Base-by-base conservation (phyloP, 1,140 invertebrate genomes). In the Drosophila obscura region DNA sequence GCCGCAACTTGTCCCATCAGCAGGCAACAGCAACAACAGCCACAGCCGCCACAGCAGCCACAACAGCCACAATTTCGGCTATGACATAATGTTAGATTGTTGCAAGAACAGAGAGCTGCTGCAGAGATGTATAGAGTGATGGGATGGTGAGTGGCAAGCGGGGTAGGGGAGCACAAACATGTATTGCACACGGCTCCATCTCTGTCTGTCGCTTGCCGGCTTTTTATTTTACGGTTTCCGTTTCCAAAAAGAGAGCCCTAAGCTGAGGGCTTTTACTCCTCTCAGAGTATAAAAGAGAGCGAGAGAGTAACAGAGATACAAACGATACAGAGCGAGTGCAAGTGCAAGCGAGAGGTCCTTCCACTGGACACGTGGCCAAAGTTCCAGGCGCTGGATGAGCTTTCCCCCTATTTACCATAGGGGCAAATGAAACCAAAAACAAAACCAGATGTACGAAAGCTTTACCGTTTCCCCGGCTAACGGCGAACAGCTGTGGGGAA, bases 61-160 rank as follows among this genome's bases (percentile, higher is more conserved):
- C 35, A 39, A 19, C 19, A 39, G 35, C 11, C 9, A 39, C 35
- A 39, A 39, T n/a, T 43, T 53, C 22, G 53, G 73, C 31, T 68
- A 77, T 77, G 77, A 77, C 77, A 79, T 82, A 77, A 80, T 77
- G 77, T 73, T 58, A 77, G 41, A 78, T 66, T 61, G 57, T 64
- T 67, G 77, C 81, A 68, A 59, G 51, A 53, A 19, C 51, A 28
- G 22, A 39, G 11, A 39, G 35, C 46, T 50, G 26, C 49, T 62
- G 56, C 39, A 48, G 50, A 50, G 49, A 67, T 57, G 56, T 35
- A 48, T 24, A 26, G 39, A 56, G 39, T n/a, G n/a, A n/a, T n/a
- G n/a, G n/a, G n/a, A n/a, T n/a, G 9, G 39, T 7, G 19, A 28
- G 19, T 24, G 55, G 39, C 9, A 35, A 4, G 9, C 9, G 31